Evolutionary conservation across 2,888 invertebrate genomes (phyloP).

Genomic region (Eremobia ochroleuca): DNA sequence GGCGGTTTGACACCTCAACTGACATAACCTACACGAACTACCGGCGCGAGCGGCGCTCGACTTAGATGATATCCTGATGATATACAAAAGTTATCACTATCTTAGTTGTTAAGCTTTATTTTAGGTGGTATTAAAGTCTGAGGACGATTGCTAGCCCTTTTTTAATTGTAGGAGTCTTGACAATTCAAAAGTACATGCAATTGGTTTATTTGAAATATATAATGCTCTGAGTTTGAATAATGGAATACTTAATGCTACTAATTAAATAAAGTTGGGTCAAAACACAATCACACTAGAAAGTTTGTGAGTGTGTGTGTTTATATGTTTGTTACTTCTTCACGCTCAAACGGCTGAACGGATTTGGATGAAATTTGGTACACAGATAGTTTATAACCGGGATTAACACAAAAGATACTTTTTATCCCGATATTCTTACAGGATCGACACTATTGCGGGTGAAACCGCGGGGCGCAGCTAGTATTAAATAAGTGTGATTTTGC

Average conservation of each 20-base stretch:
- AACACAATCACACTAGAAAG: too few species aligned
- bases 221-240: not conserved
- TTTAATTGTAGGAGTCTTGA: not conserved
- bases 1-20: too few species aligned
- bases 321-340: too few species aligned
- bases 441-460: too few species aligned
- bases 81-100: constrained; percentile 1
- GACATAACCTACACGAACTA: too few species aligned
- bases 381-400: too few species aligned
- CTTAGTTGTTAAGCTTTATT: not conserved
- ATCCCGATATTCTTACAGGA: too few species aligned
- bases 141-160: not conserved
- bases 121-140: not conserved
- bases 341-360: too few species aligned
- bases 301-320: too few species aligned
- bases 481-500: not conserved
- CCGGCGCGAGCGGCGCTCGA: not conserved
- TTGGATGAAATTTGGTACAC: too few species aligned
- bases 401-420: too few species aligned
- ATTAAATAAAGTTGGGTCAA: not conserved
- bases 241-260: not conserved
- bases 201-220: not conserved
- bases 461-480: too few species aligned
- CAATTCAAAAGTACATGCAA: not conserved
- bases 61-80: constrained; percentile 31